These are phyloP conservation scores for Sabellastarte sp. DNA, from an alignment of 2,888 invertebrate species.

Conservation along the genomic window DNA sequence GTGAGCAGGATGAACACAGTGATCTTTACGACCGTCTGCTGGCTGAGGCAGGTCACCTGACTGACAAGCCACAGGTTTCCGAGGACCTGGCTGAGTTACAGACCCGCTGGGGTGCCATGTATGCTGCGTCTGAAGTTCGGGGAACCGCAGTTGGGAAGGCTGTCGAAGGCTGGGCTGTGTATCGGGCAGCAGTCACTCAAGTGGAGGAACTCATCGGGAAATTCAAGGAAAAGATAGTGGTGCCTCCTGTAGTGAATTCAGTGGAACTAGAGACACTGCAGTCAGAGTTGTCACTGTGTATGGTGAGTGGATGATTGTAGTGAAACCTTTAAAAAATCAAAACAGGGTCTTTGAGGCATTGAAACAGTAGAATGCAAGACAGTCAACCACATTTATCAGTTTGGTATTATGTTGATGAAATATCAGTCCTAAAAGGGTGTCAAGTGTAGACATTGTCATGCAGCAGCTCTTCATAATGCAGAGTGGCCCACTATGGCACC, in stretches of 20 bases:
- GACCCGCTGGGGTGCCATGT: slow-evolving; percentile 45
- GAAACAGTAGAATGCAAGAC: too few relatives aligned
- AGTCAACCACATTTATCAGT: too few relatives aligned
- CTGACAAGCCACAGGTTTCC: slow-evolving; percentile 50
- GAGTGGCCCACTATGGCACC: too few relatives aligned
- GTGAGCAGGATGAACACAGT: slow-evolving; percentile 72
- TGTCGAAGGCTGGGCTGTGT: slow-evolving; percentile 47
- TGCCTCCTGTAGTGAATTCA: slow-evolving; percentile 43
- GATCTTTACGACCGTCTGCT: slow-evolving; percentile 50
- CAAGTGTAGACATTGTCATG: too few relatives aligned
- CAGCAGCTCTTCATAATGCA: too few relatives aligned
- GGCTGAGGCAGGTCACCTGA: slow-evolving; percentile 48
- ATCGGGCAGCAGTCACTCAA: slow-evolving; percentile 40
- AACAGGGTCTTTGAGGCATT: too few relatives aligned
- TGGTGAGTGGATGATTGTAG: too few relatives aligned
- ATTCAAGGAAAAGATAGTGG: slow-evolving; percentile 36
- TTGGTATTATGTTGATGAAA: too few relatives aligned
- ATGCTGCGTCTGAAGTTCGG: slow-evolving; percentile 40
- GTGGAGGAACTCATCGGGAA: slow-evolving; percentile 44
- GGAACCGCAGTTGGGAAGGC: slow-evolving; percentile 45
- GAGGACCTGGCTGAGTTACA: slow-evolving; percentile 44
- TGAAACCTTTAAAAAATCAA: slow-evolving; percentile 12
- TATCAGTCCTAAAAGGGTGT: too few relatives aligned
- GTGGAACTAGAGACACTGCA: slow-evolving; percentile 48
- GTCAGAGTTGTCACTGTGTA: slow-evolving; percentile 46